Base-by-base conservation (phyloP, 2,113 vertebrate species). In the Chionodraco myersi region DNA sequence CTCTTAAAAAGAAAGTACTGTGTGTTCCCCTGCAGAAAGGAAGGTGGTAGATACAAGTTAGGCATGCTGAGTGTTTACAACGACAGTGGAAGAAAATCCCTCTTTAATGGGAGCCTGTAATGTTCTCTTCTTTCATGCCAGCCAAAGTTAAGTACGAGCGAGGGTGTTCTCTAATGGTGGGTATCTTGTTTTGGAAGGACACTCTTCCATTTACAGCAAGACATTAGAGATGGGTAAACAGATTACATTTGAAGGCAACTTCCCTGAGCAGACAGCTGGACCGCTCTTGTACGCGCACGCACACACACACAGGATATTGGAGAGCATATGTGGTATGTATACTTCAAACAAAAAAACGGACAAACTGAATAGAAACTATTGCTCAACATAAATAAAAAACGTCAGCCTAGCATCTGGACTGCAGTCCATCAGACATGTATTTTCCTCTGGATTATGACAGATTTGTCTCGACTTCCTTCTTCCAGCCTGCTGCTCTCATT, bases 211-310 rank as follows among this genome's bases (percentile, higher is more conserved):
- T 80, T 84, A 45, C 59, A 82, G 62, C 74, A 47, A 66, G 12
- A 74, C 75, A 72, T 80, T 60, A 82, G 66, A 60, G 49, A 9
- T 56, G 54, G 34, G 73, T 81, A 83, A 89, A 75, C 72, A 61
- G 81, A 83, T 89, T 72, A 75, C 67, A 81, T 76, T 75, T 75
- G 47, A 58, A 34, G 49, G 21, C 54, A 68, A 44, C 83, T 65
- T 81, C 44, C 44, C 66, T 11, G 41, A 68, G 6, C 63, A 86
- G 75, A 81, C 79, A 45, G 59, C 53, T 7, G n/a, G 53, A 51
- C 69, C 47, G 72, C 73, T 84, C 68, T 21, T 21, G 21, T 1
- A 21, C 21, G 21, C 21, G n/a, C n/a, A n/a, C 30, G 3, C 30
- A 3, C 30, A 30, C 30, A 30, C 30, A 30, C 3, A 30, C 36